Percentiles rank a stretch among this genome's conserved stretches.
phyloP scores from a whole-genome alignment of 2,888 invertebrate genomes.

The Rotaria magnacalcarata region DNA sequence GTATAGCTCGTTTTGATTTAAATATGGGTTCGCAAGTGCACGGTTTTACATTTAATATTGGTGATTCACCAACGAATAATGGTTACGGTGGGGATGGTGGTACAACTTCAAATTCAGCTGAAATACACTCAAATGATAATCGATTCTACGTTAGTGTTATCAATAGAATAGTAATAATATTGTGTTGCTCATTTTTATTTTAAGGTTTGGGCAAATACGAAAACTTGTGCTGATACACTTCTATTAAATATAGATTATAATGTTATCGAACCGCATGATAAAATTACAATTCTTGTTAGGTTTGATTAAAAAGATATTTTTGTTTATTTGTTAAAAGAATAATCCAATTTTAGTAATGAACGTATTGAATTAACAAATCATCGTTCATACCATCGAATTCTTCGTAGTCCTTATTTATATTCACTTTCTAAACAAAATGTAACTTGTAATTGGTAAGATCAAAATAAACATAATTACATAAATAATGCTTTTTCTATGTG shows the following conservation, averaged over 20 bases:
- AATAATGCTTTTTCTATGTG: not conserved
- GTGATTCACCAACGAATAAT: constrained; percentile 46
- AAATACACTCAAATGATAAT: constrained; percentile 45
- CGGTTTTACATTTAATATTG: constrained; percentile 46
- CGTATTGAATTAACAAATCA: constrained; percentile 44
- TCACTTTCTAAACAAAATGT: constrained; percentile 44
- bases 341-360: constrained; percentile 33
- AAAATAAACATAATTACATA: not conserved
- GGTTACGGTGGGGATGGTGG: constrained; percentile 45
- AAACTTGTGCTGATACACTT: constrained; percentile 45
- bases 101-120: constrained; percentile 46
- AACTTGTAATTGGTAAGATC: constrained; percentile 41
- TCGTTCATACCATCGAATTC: constrained; percentile 39
- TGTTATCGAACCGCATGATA: constrained; percentile 40
- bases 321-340: not conserved
- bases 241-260: constrained; percentile 45
- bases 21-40: constrained; percentile 38
- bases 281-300: constrained; percentile 38
- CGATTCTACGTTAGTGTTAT: constrained; percentile 44
- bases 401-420: constrained; percentile 41
- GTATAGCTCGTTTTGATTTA: constrained; percentile 44
- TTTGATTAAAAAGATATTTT: not conserved
- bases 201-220: constrained; percentile 39
- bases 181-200: not conserved
- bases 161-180: not conserved